phyloP scores from a whole-genome alignment of 2,113 vertebrate species.

The Dromiciops gliroides region DNA sequence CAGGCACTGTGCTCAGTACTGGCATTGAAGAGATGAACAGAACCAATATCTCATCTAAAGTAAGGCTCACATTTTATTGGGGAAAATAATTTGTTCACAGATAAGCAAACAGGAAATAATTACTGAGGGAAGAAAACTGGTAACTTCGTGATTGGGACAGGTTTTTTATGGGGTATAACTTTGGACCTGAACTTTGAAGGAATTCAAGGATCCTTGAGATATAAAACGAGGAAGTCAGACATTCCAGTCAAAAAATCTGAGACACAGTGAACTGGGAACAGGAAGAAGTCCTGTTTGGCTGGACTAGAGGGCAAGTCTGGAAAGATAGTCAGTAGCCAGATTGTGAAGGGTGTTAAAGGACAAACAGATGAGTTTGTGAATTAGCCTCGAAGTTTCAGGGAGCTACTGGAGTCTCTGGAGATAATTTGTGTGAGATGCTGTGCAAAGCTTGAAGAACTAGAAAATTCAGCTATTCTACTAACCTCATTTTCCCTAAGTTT shows the following conservation, averaged over 20 bases:
- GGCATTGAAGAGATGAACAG: not conserved
- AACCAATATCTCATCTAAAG: not conserved
- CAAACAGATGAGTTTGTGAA: not conserved
- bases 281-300: not conserved
- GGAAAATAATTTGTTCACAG: not conserved
- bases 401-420: not conserved
- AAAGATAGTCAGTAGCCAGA: not conserved
- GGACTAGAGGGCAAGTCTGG: not conserved
- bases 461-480: not conserved
- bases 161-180: not conserved
- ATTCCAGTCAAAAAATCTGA: not conserved
- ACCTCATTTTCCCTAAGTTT: not conserved
- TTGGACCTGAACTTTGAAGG: not conserved
- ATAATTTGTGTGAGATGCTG: not conserved
- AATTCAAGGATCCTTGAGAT: not conserved
- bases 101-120: not conserved
- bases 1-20: not conserved
- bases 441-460: not conserved
- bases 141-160: not conserved
- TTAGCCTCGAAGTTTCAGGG: not conserved
- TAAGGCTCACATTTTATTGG: not conserved
- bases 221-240: not conserved
- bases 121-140: not conserved
- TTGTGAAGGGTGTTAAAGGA: not conserved
- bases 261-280: not conserved